A percentile compares a stretch with the other conserved stretches of the same genome.
phyloP scores from a whole-genome alignment of 2,888 invertebrate species.

The Erebia palarica region DNA sequence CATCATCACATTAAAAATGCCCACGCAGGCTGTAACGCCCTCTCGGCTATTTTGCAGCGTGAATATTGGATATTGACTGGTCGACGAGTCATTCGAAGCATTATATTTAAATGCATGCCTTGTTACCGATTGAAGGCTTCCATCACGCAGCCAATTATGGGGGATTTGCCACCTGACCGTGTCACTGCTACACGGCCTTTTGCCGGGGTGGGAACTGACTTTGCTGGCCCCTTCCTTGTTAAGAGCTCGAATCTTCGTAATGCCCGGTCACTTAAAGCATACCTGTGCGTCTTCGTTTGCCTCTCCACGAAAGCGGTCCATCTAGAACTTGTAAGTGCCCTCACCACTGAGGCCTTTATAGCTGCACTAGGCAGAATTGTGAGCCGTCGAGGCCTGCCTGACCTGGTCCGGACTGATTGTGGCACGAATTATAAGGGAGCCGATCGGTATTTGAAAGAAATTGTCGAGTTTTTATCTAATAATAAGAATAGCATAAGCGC shows the following conservation, averaged over 20 bases:
- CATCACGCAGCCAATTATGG: background rate
- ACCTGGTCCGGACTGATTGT: slow-evolving; percentile 19
- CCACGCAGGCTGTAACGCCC: background rate
- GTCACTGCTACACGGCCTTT: too few relatives aligned
- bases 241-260: too few relatives aligned
- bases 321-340: too few relatives aligned
- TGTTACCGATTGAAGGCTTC: background rate
- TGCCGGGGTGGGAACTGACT: too few relatives aligned
- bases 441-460: slow-evolving; percentile 12
- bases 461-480: slow-evolving; percentile 7
- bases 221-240: too few relatives aligned
- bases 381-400: too few relatives aligned
- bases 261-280: too few relatives aligned
- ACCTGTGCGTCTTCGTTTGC: too few relatives aligned
- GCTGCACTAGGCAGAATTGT: too few relatives aligned
- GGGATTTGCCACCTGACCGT: background rate
- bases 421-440: slow-evolving; percentile 24
- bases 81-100: background rate
- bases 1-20: background rate
- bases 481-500: background rate
- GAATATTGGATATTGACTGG: slow-evolving; percentile 12
- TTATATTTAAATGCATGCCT: slow-evolving; percentile 5
- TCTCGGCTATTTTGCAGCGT: slow-evolving; percentile 3
- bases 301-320: too few relatives aligned
- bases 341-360: too few relatives aligned